Percentiles rank a stretch among this genome's conserved stretches.
These are phyloP conservation scores for Desmophyllum pertusum DNA, from an alignment of 92 coral and sea anemone genomes.

Conservation along the genomic window DNA sequence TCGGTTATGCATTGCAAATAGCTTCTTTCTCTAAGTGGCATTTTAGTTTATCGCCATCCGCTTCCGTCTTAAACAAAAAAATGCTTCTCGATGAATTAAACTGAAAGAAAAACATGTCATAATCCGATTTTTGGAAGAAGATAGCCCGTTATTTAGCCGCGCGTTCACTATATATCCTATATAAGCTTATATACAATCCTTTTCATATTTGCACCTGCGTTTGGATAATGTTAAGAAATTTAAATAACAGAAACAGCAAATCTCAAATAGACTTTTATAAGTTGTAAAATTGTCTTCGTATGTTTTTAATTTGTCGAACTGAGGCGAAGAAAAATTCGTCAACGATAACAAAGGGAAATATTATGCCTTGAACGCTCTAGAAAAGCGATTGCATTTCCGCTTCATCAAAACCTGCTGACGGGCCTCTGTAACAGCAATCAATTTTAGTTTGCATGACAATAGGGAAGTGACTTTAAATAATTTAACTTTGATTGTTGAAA, in stretches of 20 bases:
- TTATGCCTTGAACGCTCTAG: neutral
- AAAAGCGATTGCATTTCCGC: constrained; percentile 12
- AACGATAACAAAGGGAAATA: neutral
- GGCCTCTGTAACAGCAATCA: neutral
- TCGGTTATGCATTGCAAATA: neutral
- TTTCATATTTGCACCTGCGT: constrained; percentile 1
- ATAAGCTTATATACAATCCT: no score
- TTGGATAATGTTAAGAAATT: neutral
- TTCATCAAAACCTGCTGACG: neutral
- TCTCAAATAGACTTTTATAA: neutral
- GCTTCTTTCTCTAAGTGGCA: neutral
- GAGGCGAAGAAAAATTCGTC: neutral
- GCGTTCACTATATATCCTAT: neutral
- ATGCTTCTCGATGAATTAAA: neutral
- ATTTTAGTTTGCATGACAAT: constrained; percentile 40
- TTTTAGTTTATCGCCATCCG: neutral
- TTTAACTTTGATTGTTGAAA: constrained; percentile 8
- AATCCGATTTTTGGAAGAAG: neutral
- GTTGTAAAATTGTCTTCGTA: neutral
- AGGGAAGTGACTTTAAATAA: constrained; percentile 20
- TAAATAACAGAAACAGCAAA: neutral
- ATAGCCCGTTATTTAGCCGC: neutral
- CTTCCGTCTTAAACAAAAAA: no score
- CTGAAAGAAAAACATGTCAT: neutral
- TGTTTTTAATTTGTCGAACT: neutral